These are phyloP conservation scores for Polydrusus tereticollis DNA, from an alignment of 2,888 invertebrate species.

Conservation along the genomic window DNA sequence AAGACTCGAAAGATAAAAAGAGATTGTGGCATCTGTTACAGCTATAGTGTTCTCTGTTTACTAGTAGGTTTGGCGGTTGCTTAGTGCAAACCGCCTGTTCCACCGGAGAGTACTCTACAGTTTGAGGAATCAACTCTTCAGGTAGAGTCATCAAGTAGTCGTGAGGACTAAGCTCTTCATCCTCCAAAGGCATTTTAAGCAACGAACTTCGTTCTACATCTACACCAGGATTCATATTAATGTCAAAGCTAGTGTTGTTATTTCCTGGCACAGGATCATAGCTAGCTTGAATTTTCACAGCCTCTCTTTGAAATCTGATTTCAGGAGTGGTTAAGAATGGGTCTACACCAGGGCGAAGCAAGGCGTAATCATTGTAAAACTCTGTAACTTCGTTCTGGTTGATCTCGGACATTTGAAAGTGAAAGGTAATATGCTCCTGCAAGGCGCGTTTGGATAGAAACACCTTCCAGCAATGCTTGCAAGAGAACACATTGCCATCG, in stretches of 20 bases:
- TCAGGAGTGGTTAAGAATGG: conserved; percentile 31
- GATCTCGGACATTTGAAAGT: conserved; percentile 34
- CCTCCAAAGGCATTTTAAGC: conserved; percentile 22
- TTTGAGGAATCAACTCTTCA: background rate
- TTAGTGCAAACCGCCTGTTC: conserved; percentile 30
- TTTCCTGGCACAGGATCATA: conserved; percentile 4
- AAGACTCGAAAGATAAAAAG: conserved; percentile 39
- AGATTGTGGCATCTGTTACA: conserved; percentile 45
- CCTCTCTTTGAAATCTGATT: background rate
- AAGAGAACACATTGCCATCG: conserved; percentile 35
- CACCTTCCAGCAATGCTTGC: conserved; percentile 43
- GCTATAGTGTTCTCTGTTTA: conserved; percentile 38
- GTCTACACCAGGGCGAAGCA: conserved; percentile 40
- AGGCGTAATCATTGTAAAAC: conserved; percentile 34
- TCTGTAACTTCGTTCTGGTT: conserved; percentile 16
- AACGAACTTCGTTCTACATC: conserved; percentile 9
- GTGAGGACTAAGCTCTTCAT: conserved; percentile 2
- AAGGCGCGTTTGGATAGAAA: conserved; percentile 37
- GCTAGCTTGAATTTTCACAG: background rate
- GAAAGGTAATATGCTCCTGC: conserved; percentile 33
- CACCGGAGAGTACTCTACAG: background rate
- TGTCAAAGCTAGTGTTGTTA: conserved; percentile 29
- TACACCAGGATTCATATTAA: conserved; percentile 17
- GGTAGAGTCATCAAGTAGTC: conserved; percentile 13
- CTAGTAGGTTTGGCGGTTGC: conserved; percentile 21